A percentile compares a stretch with the other conserved stretches of the same genome.
Evolutionary conservation across 2,797 vertebrate genomes (phyloP).

Genomic region (Brachyrhaphis roseni): DNA sequence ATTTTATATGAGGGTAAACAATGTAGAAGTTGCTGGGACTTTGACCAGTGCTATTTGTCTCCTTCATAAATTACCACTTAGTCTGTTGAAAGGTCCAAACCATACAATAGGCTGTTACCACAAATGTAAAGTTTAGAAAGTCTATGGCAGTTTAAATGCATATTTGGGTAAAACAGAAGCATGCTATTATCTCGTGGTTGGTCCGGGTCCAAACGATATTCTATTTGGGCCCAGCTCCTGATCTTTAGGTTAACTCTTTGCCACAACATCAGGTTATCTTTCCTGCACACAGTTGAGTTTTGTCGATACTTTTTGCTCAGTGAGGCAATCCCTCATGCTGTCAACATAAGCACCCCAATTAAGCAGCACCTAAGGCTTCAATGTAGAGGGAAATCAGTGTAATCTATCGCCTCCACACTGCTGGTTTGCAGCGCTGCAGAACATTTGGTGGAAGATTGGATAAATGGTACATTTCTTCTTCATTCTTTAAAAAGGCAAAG

Average conservation of each 20-base stretch:
- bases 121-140: not conserved
- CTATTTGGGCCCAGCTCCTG: not conserved
- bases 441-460: not conserved
- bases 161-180: not conserved
- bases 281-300: not conserved
- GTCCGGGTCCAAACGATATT: not conserved
- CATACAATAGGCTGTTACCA: not conserved
- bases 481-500: slow-evolving; percentile 17
- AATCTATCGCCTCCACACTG: slow-evolving; percentile 6
- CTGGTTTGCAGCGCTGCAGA: not conserved
- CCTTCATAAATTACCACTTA: not conserved
- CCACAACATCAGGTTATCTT: not conserved
- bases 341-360: slow-evolving; percentile 7
- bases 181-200: not conserved
- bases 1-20: not conserved
- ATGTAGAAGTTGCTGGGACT: not conserved
- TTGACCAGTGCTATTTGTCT: not conserved
- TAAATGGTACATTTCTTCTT: slow-evolving; percentile 19
- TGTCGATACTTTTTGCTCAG: not conserved
- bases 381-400: slow-evolving; percentile 1
- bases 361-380: slow-evolving; percentile 4
- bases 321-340: not conserved
- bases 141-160: not conserved
- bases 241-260: not conserved
- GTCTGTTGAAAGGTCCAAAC: not conserved